Percentiles rank a stretch among this genome's conserved stretches.
Conservation (phyloP, 2,113 vertebrate species). For the Corvus cornix region DNA sequence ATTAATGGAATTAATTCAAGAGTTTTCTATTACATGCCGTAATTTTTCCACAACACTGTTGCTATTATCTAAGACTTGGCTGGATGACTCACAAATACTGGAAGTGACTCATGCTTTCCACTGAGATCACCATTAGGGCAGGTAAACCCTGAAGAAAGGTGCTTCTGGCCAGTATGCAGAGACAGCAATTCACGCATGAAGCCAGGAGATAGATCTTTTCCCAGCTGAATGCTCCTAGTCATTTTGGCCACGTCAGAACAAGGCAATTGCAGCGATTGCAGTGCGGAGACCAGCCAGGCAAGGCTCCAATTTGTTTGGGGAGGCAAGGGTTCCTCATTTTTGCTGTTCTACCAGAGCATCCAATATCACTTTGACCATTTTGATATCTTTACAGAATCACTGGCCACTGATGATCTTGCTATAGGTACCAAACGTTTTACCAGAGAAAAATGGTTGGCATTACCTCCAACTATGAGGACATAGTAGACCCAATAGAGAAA, state of each 20-base stretch:
- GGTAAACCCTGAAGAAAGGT: constrained; percentile 6
- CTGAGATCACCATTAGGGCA: constrained; percentile 18
- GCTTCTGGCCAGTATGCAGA: not conserved
- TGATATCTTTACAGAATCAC: not conserved
- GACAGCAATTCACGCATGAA: not conserved
- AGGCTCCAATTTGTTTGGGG: not conserved
- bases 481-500: not conserved
- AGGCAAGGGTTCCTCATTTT: not conserved
- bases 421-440: not conserved
- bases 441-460: not conserved
- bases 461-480: not conserved
- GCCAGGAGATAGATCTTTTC: not conserved
- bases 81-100: not conserved
- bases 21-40: not conserved
- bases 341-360: not conserved
- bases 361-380: not conserved
- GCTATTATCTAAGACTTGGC: not conserved
- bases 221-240: not conserved
- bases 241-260: not conserved
- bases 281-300: not conserved
- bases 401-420: not conserved
- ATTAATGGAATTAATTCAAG: not conserved
- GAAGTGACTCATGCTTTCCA: constrained; percentile 37
- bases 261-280: fast-evolving
- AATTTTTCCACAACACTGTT: not conserved